These are phyloP conservation scores for Meloidogyne chitwoodi DNA, from an alignment of 1,140 invertebrate species.

Conservation along the genomic window DNA sequence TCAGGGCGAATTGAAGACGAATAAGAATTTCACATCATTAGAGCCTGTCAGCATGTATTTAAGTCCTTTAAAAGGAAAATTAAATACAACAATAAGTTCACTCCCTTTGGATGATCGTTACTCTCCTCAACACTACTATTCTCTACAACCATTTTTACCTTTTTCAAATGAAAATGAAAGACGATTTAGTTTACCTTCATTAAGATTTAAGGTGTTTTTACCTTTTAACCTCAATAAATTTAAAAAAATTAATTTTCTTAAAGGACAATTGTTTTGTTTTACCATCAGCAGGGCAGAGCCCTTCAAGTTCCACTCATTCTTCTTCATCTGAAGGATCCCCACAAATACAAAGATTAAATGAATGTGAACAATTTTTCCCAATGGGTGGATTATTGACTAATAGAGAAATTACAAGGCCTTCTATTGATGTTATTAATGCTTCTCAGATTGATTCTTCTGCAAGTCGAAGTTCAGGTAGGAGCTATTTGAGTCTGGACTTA, in stretches of 20 bases:
- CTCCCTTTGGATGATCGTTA: background rate
- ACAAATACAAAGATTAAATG: background rate
- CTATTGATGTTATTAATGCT: background rate
- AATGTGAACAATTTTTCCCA: background rate
- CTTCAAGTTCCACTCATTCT: constrained; percentile 10
- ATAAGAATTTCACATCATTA: background rate
- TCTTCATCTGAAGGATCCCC: constrained; percentile 8
- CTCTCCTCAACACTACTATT: background rate
- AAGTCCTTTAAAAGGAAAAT: background rate
- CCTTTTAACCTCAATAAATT: background rate
- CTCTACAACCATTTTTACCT: background rate
- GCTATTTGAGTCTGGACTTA: background rate
- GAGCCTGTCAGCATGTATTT: background rate
- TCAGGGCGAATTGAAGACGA: background rate
- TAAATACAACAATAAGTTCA: background rate
- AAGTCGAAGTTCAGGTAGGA: constrained; percentile 7
- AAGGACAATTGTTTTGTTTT: background rate
- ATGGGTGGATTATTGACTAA: background rate
- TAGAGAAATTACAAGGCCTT: background rate
- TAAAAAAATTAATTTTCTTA: background rate
- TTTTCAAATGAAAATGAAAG: background rate
- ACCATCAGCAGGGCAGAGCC: constrained; percentile 4
- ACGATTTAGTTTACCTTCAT: background rate
- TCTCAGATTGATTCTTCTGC: background rate
- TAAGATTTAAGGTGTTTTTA: background rate